phyloP scores from a whole-genome alignment of 2,797 vertebrate species.

The Lepus townsendii region DNA sequence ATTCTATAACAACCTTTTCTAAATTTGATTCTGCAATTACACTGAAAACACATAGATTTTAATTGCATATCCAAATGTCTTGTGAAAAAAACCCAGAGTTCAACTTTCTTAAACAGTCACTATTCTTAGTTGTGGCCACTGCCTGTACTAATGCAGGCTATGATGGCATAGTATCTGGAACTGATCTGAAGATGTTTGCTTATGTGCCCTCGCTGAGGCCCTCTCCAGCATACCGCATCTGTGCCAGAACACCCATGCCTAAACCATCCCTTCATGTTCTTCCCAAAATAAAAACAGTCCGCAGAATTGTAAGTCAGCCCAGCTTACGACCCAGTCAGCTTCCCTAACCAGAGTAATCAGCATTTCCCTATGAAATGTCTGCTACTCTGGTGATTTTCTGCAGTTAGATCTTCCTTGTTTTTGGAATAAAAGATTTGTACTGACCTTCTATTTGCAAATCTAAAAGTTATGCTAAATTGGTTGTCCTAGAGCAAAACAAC shows the following conservation, averaged over 20 bases:
- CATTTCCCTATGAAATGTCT: not conserved
- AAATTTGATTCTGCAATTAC: not conserved
- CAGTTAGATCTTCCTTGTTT: not conserved
- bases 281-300: conserved; percentile 10
- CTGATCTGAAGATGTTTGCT: not conserved
- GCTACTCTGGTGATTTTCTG: not conserved
- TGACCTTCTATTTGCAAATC: not conserved
- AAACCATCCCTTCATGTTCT: not conserved
- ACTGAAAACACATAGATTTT: conserved; percentile 4
- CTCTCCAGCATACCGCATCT: not conserved
- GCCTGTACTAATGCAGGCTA: not conserved
- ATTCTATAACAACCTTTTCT: not conserved
- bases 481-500: not conserved
- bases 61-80: not conserved
- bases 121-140: not conserved
- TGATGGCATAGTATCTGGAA: not conserved
- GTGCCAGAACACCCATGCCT: not conserved
- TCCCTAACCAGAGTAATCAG: not conserved
- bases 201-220: not conserved
- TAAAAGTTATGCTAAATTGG: not conserved
- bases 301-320: not conserved
- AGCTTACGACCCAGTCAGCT: not conserved
- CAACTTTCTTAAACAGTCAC: not conserved
- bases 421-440: not conserved
- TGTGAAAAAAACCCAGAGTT: not conserved